A percentile compares a stretch with the other conserved stretches of the same genome.
phyloP scores from a whole-genome alignment of 2,797 vertebrate species.

The Anguilla anguilla region DNA sequence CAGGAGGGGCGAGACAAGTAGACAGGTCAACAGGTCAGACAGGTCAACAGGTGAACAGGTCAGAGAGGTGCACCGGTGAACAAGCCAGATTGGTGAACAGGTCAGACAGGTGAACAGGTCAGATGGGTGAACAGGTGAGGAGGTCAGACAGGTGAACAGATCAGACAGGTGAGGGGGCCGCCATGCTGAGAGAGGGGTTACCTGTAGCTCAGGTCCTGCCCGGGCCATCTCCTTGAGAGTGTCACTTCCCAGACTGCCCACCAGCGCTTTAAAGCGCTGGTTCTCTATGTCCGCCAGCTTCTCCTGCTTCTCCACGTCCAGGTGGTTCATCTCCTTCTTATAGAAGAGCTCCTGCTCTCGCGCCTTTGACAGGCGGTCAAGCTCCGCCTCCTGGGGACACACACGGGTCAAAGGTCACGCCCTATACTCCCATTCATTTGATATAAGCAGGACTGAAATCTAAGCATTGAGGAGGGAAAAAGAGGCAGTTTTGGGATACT shows the following conservation, averaged over 20 bases:
- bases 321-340: conserved; percentile 68
- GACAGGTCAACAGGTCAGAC: too few species aligned
- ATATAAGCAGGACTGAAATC: not conserved
- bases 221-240: conserved; percentile 82
- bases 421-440: not conserved
- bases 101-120: too few species aligned
- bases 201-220: conserved; percentile 86
- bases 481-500: not conserved
- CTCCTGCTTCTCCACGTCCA: conserved; percentile 79
- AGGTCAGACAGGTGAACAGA: not conserved
- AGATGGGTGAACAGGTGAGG: too few species aligned
- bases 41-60: too few species aligned
- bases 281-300: conserved; percentile 75
- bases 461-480: not conserved
- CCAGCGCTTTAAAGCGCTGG: conserved; percentile 76
- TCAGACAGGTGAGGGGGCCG: too few species aligned
- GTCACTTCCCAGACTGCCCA: conserved; percentile 71
- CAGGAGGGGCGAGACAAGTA: not conserved
- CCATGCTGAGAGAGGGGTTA: conserved; percentile 46
- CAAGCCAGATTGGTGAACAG: too few species aligned
- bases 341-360: conserved; percentile 80
- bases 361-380: conserved; percentile 73
- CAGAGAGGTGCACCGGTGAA: too few species aligned
- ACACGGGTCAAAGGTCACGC: not conserved
- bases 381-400: conserved; percentile 78